These are phyloP conservation scores for Unio delphinus DNA, from an alignment of 2,888 invertebrate genomes.

Conservation along the genomic window DNA sequence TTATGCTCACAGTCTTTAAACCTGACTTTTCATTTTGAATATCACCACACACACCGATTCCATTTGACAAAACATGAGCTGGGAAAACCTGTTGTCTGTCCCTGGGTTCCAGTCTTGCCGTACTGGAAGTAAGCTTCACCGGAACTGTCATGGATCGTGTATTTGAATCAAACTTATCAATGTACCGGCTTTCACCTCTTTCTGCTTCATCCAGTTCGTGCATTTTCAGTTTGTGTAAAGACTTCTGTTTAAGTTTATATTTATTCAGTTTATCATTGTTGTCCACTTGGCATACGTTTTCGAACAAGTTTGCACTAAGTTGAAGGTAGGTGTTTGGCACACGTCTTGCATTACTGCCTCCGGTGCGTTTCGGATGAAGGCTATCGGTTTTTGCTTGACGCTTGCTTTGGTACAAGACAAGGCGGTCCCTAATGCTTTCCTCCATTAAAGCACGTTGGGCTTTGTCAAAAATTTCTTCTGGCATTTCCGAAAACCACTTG, in stretches of 20 bases:
- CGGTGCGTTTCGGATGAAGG: conserved; percentile 17
- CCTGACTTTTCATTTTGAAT: no score
- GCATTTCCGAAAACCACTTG: conserved; percentile 42
- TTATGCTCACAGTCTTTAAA: no score
- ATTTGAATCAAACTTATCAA: no score
- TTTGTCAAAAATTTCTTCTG: conserved; percentile 33
- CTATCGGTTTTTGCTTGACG: conserved; percentile 18
- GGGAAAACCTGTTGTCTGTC: no score
- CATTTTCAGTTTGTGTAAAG: conserved; percentile 33
- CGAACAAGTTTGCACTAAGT: conserved; percentile 32
- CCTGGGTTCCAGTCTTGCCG: no score
- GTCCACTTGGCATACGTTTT: conserved; percentile 21
- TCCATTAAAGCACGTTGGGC: conserved; percentile 37
- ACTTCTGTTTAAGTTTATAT: conserved; percentile 32
- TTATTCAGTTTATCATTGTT: conserved; percentile 25
- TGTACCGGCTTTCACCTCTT: background rate
- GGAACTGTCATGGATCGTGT: no score
- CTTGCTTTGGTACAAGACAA: conserved; percentile 23
- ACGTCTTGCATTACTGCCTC: conserved; percentile 14
- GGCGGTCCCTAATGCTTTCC: conserved; percentile 28
- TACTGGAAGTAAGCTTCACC: no score
- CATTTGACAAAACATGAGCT: no score
- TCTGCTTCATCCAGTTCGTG: conserved; percentile 20
- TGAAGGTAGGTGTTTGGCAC: conserved; percentile 34
- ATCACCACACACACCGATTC: no score